These are phyloP conservation scores for Pelodiscus sinensis DNA, from an alignment of 2,113 vertebrate genomes.

Conservation along the genomic window DNA sequence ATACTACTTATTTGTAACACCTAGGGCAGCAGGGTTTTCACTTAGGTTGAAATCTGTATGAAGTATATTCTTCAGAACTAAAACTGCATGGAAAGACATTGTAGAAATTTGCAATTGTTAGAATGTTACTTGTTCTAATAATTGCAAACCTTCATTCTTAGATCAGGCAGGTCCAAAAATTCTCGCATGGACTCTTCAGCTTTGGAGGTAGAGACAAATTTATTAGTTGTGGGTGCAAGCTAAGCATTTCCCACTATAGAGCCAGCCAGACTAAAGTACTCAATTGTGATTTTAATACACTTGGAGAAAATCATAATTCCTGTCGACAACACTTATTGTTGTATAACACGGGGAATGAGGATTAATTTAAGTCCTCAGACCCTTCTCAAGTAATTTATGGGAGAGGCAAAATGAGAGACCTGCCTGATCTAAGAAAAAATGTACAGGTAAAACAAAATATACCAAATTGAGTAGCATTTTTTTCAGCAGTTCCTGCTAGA, in stretches of 20 bases:
- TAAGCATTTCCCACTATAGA: neutral
- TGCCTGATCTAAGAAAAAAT: neutral
- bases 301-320: neutral
- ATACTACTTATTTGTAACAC: conserved; percentile 73
- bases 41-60: conserved; percentile 56
- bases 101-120: accelerated
- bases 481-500: neutral
- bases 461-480: neutral
- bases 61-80: conserved; percentile 30
- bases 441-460: neutral
- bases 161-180: neutral
- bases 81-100: conserved; percentile 10
- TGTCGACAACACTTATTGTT: neutral
- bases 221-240: neutral
- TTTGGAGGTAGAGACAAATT: conserved; percentile 17
- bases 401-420: neutral
- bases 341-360: neutral
- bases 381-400: neutral
- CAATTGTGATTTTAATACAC: neutral
- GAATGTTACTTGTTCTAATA: neutral
- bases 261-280: neutral
- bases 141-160: neutral
- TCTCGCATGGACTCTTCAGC: neutral
- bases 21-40: conserved; percentile 65
- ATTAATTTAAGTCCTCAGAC: neutral